Percentiles rank a stretch among this genome's conserved stretches.
phyloP scores from a whole-genome alignment of 2,797 vertebrate species.

The Semaprochilodus insignis region DNA sequence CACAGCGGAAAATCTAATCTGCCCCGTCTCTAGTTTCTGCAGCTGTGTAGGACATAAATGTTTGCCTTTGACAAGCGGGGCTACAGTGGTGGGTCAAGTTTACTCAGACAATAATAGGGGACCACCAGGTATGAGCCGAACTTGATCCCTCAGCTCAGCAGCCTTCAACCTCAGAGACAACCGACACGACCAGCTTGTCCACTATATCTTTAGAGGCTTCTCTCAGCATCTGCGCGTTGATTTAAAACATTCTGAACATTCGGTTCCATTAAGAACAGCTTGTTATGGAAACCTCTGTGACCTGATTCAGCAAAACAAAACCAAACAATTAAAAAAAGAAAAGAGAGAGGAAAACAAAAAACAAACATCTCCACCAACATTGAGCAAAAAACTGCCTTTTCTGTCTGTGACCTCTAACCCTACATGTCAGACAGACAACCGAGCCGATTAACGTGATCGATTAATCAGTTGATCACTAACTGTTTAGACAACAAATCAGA shows the following conservation, averaged over 20 bases:
- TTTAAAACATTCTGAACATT: neutral
- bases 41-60: slow-evolving; percentile 22
- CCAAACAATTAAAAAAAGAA: neutral
- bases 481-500: too few relatives aligned
- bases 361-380: neutral
- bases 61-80: slow-evolving; percentile 19
- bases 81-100: slow-evolving; percentile 3
- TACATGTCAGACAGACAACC: neutral
- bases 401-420: slow-evolving; percentile 4
- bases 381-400: neutral
- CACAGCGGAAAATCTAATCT: slow-evolving; percentile 34
- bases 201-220: neutral
- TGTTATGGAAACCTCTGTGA: slow-evolving; percentile 16
- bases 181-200: neutral
- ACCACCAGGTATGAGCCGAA: slow-evolving; percentile 6
- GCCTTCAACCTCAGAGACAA: neutral
- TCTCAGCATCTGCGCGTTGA: neutral
- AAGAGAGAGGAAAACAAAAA: neutral
- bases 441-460: too few relatives aligned
- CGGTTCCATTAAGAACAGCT: too few relatives aligned
- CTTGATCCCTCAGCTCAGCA: neutral
- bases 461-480: too few relatives aligned
- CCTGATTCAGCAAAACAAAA: neutral
- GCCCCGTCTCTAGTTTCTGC: slow-evolving; percentile 24
- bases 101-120: neutral